Conservation (phyloP, 2,888 invertebrate genomes). For the Linnaemya tessellans region DNA sequence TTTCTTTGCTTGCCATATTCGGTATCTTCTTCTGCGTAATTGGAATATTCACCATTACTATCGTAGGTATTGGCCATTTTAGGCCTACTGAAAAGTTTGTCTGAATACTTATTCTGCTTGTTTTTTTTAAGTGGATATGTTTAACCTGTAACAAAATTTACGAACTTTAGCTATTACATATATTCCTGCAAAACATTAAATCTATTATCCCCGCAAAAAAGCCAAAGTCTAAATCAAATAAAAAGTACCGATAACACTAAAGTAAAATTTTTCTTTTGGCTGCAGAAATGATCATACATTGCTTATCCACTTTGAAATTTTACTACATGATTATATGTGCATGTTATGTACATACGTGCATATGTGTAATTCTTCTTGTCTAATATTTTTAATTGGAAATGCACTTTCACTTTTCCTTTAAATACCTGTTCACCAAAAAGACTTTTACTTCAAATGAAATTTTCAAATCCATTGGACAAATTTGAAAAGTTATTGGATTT, state of each 20-base stretch:
- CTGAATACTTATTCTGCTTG: background rate
- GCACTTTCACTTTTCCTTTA: slow-evolving; percentile 70
- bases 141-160: slow-evolving; percentile 10
- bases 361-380: slow-evolving; percentile 27
- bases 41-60: slow-evolving; percentile 82
- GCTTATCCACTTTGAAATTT: slow-evolving; percentile 8
- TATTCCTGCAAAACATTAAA: background rate
- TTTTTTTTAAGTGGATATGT: background rate
- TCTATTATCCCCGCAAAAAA: background rate
- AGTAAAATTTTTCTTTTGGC: slow-evolving; percentile 28
- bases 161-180: background rate
- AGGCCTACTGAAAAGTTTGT: background rate
- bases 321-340: slow-evolving; percentile 22
- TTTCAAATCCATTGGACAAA: slow-evolving; percentile 5
- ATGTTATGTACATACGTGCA: slow-evolving; percentile 4
- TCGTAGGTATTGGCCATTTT: slow-evolving; percentile 83
- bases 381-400: slow-evolving; percentile 61
- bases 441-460: background rate
- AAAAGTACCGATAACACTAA: background rate
- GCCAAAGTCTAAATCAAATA: background rate
- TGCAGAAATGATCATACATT: slow-evolving; percentile 6
- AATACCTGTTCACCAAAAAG: slow-evolving; percentile 48
- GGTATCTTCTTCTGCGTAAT: slow-evolving; percentile 81
- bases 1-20: slow-evolving; percentile 81
- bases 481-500: background rate